Evolutionary conservation across 2,888 invertebrate genomes (phyloP), one percentile per base, ranked within the genome.

Genomic region (Eilema griseolum): DNA sequence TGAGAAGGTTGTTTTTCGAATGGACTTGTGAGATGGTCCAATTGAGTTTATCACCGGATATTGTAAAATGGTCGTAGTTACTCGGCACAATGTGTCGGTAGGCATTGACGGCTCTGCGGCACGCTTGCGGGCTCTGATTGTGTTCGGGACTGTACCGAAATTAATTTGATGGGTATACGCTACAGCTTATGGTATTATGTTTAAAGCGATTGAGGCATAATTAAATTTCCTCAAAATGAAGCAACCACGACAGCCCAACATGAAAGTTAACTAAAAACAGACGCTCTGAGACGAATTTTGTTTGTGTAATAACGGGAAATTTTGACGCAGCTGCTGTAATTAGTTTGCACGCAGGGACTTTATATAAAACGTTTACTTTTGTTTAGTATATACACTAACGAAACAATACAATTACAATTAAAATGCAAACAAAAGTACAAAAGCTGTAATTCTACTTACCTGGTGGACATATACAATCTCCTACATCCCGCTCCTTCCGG

Each of bases 31-130:
- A 83, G 82, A 83, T 85, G 87, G 86, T 82, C 88, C 92, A 93
- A 93, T 94, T 93, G 94, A 92, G 92, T 93, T 93, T 92, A 93
- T 91, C 88, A 87, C 91, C 93, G 94, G 94, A 95, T 94, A 95
- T 94, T 92, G 93, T 93, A 91, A 93, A 93, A 93, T 93, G 92
- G 92, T 92, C 86, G 89, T 88, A 87, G 91, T 91, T 92, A 88
- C 86, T 84, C 77, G 83, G 84, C 74, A 89, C 89, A 88, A 89
- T 90, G 88, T 90, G 90, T 89, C 86, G 87, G 90, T 86, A 87
- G 87, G 86, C 91, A 92, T 92, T 87, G 91, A 91, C 88, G 89
- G 73, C 83, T 78, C 84, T 84, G 85, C 79, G 85, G 83, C 81
- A 81, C 78, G 80, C 78, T 83, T 76, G 78, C 70, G 82, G 85